Evolutionary conservation across 1,140 invertebrate genomes (phyloP).

Genomic region (Cylas formicarius): DNA sequence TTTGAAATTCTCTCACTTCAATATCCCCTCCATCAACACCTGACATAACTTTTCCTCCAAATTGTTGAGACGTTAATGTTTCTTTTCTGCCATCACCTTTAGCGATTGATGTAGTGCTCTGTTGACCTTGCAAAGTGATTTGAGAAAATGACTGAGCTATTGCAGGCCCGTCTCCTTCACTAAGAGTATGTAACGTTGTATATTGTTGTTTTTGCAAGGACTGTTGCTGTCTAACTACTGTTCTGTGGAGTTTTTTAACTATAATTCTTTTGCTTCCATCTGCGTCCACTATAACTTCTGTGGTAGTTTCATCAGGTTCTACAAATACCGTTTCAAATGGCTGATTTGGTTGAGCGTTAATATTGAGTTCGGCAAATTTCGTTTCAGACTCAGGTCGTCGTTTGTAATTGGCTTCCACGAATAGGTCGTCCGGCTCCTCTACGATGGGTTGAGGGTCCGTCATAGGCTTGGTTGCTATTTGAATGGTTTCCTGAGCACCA

Average conservation of each 20-base stretch:
- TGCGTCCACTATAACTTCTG: conserved; percentile 69
- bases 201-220: conserved; percentile 45
- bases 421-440: conserved; percentile 50
- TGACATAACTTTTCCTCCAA: conserved; percentile 54
- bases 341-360: conserved; percentile 58
- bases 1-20: conserved; percentile 57
- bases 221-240: conserved; percentile 49
- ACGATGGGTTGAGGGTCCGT: conserved; percentile 41
- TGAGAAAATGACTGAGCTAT: conserved; percentile 56
- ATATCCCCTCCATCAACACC: conserved; percentile 53
- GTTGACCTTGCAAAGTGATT: conserved; percentile 55
- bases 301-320: conserved; percentile 69
- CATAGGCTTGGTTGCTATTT: conserved; percentile 63
- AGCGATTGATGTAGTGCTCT: conserved; percentile 53
- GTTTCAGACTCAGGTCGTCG: conserved; percentile 44
- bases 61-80: conserved; percentile 53
- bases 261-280: conserved; percentile 77
- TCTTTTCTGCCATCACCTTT: conserved; percentile 56
- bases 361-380: conserved; percentile 53
- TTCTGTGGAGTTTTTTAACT: conserved; percentile 58
- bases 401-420: conserved; percentile 68
- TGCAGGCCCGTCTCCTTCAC: conserved; percentile 42
- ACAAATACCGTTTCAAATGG: conserved; percentile 70
- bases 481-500: conserved; percentile 66
- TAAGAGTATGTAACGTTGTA: conserved; percentile 32